Percentiles rank a stretch among this genome's conserved stretches.
Evolutionary conservation across 2,888 invertebrate species (phyloP).

Genomic region (Epistrophella euchroma): DNA sequence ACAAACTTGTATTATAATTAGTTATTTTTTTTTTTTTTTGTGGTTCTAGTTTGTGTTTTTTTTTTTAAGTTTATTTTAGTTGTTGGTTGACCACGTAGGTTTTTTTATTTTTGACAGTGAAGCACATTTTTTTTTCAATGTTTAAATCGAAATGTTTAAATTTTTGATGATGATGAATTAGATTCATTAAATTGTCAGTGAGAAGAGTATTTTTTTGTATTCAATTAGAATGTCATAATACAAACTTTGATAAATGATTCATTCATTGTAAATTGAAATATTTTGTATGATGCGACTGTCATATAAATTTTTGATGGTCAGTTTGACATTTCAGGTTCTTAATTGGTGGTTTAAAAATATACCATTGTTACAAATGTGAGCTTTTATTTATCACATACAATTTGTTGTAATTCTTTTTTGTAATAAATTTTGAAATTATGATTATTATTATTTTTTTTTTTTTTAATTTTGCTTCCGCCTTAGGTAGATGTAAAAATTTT

Average conservation of each 20-base stretch:
- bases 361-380: constrained; percentile 5
- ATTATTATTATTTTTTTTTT: background rate
- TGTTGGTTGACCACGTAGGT: constrained; percentile 7
- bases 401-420: constrained; percentile 3
- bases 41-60: constrained; percentile 10
- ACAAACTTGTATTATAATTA: constrained; percentile 42
- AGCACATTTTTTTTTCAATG: constrained; percentile 9
- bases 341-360: constrained; percentile 5
- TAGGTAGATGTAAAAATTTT: background rate
- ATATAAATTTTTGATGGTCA: constrained; percentile 13
- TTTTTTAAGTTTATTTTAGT: constrained; percentile 16
- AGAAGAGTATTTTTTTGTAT: constrained; percentile 35
- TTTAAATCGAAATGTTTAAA: background rate
- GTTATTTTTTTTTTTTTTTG: constrained; percentile 19
- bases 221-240: constrained; percentile 49
- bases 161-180: constrained; percentile 63
- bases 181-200: constrained; percentile 61
- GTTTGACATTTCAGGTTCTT: constrained; percentile 19
- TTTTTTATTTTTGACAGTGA: constrained; percentile 20
- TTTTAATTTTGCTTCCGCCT: background rate
- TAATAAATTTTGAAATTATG: background rate
- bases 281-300: constrained; percentile 10
- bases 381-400: background rate
- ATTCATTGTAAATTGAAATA: constrained; percentile 17
- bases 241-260: constrained; percentile 20